Evolutionary conservation across 2,888 invertebrate genomes (phyloP).

Genomic region (Anthophora plumipes): DNA sequence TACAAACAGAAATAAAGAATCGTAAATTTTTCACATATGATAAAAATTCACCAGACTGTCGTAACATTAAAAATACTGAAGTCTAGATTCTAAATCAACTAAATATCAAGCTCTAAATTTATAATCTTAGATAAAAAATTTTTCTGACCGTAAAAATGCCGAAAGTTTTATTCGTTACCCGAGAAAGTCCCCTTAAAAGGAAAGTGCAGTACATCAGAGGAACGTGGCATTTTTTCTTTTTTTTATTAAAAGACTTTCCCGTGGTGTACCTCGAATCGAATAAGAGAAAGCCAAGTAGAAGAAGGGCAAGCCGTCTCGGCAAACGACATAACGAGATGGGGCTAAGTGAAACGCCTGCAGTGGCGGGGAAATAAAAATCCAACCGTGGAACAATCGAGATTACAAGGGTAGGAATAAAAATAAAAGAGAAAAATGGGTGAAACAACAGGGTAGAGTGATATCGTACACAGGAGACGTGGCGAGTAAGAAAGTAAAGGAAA

Average conservation of each 20-base stretch:
- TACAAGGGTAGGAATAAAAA: neutral
- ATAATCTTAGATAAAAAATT: no score
- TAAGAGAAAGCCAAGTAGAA: neutral
- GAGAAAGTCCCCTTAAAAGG: no score
- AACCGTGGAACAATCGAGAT: neutral
- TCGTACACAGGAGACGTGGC: neutral
- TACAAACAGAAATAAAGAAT: no score
- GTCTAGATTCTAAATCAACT: no score
- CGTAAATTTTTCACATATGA: no score
- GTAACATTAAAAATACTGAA: no score
- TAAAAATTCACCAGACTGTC: no score
- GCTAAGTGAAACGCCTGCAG: neutral
- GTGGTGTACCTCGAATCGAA: neutral
- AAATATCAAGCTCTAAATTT: no score
- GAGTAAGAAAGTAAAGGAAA: conserved; percentile 5
- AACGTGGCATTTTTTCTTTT: neutral
- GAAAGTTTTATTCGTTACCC: no score
- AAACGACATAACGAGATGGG: neutral
- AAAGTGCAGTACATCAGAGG: no score
- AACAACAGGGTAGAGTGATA: neutral
- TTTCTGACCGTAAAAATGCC: no score
- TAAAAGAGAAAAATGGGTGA: neutral
- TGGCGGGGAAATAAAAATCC: neutral
- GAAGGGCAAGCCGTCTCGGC: neutral
- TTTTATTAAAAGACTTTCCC: no score